phyloP scores from a whole-genome alignment of 2,797 vertebrate genomes.

The Oryzias dopingdopingensis region DNA sequence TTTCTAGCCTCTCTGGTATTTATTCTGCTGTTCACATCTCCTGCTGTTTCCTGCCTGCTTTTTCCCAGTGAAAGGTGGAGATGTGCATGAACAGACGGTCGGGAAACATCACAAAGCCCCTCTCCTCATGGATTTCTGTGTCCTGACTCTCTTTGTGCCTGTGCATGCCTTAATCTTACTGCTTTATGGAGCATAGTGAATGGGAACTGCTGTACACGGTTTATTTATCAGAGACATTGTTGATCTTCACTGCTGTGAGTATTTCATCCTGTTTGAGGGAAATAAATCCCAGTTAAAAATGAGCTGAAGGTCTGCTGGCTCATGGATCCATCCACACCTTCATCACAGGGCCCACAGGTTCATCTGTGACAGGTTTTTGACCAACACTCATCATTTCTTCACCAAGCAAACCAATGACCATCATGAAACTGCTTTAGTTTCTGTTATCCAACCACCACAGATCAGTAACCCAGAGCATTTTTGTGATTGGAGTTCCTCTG shows the following conservation, averaged over 20 bases:
- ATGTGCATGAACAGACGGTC: constrained; percentile 40
- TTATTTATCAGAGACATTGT: constrained; percentile 37
- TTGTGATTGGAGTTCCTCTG: too few relatives aligned
- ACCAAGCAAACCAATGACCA: too few relatives aligned
- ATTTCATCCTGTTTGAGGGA: constrained; percentile 44
- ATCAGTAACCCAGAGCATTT: too few relatives aligned
- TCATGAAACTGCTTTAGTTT: too few relatives aligned
- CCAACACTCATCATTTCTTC: too few relatives aligned
- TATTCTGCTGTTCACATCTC: constrained; percentile 27
- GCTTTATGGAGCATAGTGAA: constrained; percentile 27
- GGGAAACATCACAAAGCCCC: constrained; percentile 11
- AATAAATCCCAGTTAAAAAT: constrained; percentile 50
- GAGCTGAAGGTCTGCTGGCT: constrained; percentile 4
- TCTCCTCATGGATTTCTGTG: constrained; percentile 19
- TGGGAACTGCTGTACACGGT: constrained; percentile 28
- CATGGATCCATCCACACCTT: constrained; percentile 4
- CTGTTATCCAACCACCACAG: too few relatives aligned
- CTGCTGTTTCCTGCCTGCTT: constrained; percentile 29
- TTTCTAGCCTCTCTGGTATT: constrained; percentile 49
- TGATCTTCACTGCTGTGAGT: constrained; percentile 34
- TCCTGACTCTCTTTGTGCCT: constrained; percentile 42
- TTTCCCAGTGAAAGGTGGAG: not conserved
- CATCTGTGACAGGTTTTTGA: too few relatives aligned
- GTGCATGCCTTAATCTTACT: constrained; percentile 60
- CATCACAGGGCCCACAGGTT: too few relatives aligned